Percentiles rank a stretch among this genome's conserved stretches.
These are phyloP conservation scores for Dasyurus viverrinus DNA, from an alignment of 2,113 vertebrate genomes.

Conservation along the genomic window DNA sequence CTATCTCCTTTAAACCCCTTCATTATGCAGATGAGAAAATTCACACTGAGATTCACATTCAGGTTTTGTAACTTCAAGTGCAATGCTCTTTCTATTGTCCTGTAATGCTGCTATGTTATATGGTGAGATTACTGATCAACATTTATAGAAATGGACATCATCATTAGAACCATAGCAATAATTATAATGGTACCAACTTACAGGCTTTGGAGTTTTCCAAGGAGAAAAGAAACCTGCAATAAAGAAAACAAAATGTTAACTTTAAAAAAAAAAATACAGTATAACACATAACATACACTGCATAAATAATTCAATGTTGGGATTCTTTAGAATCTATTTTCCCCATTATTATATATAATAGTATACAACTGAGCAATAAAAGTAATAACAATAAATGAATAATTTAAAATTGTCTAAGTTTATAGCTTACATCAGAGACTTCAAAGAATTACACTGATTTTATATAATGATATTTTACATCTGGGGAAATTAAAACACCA, in stretches of 20 bases:
- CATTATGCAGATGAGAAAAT: background rate
- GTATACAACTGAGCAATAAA: background rate
- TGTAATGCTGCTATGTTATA: background rate
- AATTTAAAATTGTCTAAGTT: background rate
- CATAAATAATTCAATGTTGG: slow-evolving; percentile 24
- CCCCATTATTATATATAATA: slow-evolving; percentile 2
- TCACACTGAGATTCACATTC: background rate
- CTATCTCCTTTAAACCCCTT: background rate
- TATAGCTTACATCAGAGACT: background rate
- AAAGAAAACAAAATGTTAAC: slow-evolving; percentile 85
- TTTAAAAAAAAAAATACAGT: slow-evolving; percentile 54
- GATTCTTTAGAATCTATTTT: slow-evolving; percentile 49
- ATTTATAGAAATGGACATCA: slow-evolving; percentile 26
- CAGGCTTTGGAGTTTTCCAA: slow-evolving; percentile 99
- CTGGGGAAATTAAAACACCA: slow-evolving; percentile 12
- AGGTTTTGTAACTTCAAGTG: background rate
- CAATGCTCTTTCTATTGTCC: background rate
- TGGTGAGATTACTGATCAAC: background rate
- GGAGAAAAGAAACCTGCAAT: slow-evolving; percentile 99
- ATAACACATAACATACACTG: no score
- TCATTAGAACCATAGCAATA: slow-evolving; percentile 58
- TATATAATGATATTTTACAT: background rate
- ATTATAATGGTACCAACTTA: slow-evolving; percentile 86
- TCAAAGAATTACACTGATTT: slow-evolving; percentile 20
- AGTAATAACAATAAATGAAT: slow-evolving; percentile 16